A percentile compares a stretch with the other conserved stretches of the same genome.
Evolutionary conservation across 2,113 vertebrate genomes (phyloP).

Genomic region (Albula goreensis): DNA sequence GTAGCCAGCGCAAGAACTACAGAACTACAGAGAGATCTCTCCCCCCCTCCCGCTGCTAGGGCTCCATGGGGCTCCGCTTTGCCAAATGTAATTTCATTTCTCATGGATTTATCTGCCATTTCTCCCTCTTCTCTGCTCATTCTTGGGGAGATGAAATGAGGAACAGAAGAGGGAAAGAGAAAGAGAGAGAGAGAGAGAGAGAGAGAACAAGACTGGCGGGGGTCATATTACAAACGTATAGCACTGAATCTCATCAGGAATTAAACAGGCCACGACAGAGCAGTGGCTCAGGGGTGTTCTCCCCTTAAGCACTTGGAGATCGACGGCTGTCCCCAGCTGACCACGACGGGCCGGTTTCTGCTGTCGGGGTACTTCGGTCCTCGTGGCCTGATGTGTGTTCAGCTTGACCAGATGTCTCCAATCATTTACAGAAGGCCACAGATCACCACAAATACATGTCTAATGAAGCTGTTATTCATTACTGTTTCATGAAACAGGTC

Average conservation of each 20-base stretch:
- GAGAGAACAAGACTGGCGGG: too few species aligned
- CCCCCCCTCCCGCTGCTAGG: neutral
- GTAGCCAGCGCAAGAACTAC: neutral
- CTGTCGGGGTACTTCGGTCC: too few species aligned
- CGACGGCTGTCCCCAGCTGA: neutral
- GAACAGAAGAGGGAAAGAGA: neutral
- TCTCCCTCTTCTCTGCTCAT: neutral
- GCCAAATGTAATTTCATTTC: neutral
- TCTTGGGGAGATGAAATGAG: neutral
- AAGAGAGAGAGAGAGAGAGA: too few species aligned
- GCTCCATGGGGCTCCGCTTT: neutral
- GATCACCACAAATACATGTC: too few species aligned
- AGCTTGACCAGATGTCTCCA: too few species aligned
- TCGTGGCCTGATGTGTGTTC: too few species aligned
- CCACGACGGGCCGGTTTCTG: neutral
- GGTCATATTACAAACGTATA: too few species aligned
- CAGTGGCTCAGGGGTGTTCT: neutral
- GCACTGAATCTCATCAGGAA: neutral
- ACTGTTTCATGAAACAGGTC: too few species aligned
- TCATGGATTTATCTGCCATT: neutral
- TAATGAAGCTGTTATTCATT: too few species aligned
- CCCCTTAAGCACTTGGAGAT: neutral
- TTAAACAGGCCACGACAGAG: neutral
- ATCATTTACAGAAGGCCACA: too few species aligned
- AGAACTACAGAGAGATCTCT: neutral